Percentiles rank a stretch among this genome's conserved stretches.
Evolutionary conservation across 2,888 invertebrate species (phyloP).

Genomic region (Drosophila dives): DNA sequence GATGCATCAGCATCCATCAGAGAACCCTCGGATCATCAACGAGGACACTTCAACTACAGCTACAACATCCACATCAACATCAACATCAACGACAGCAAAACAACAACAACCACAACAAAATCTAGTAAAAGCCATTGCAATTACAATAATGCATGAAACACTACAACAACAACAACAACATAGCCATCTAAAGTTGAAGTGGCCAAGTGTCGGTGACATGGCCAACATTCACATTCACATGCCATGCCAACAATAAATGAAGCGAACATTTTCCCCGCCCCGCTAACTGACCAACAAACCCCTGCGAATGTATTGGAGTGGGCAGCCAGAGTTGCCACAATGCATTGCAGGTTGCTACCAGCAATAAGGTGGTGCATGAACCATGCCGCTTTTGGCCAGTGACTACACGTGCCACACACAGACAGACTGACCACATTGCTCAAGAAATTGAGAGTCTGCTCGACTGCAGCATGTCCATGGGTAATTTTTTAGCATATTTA

Average conservation of each 20-base stretch:
- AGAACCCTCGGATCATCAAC: constrained; percentile 53
- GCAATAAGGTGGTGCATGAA: constrained; percentile 67
- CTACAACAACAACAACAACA: constrained; percentile 29
- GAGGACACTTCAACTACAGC: constrained; percentile 43
- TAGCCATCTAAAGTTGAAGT: constrained; percentile 43
- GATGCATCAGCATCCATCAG: constrained; percentile 64
- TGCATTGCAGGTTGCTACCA: constrained; percentile 11
- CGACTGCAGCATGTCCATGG: not conserved
- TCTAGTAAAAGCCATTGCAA: constrained; percentile 44
- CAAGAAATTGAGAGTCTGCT: not conserved
- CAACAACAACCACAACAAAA: constrained; percentile 19
- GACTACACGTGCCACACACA: constrained; percentile 68
- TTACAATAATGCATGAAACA: constrained; percentile 60
- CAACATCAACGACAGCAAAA: constrained; percentile 11
- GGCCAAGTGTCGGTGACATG: constrained; percentile 48
- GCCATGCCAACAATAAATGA: constrained; percentile 59
- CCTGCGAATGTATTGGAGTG: no score
- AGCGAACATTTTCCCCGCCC: constrained; percentile 39
- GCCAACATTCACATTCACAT: constrained; percentile 33
- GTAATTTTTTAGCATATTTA: not conserved
- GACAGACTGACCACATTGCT: constrained; percentile 6
- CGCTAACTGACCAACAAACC: constrained; percentile 29
- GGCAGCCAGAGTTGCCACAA: constrained; percentile 8
- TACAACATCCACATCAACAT: constrained; percentile 18
- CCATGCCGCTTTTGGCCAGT: constrained; percentile 59